A percentile compares a stretch with the other conserved stretches of the same genome.
Evolutionary conservation across 2,797 vertebrate species (phyloP).

Genomic region (Odontamblyopus lacepedii): DNA sequence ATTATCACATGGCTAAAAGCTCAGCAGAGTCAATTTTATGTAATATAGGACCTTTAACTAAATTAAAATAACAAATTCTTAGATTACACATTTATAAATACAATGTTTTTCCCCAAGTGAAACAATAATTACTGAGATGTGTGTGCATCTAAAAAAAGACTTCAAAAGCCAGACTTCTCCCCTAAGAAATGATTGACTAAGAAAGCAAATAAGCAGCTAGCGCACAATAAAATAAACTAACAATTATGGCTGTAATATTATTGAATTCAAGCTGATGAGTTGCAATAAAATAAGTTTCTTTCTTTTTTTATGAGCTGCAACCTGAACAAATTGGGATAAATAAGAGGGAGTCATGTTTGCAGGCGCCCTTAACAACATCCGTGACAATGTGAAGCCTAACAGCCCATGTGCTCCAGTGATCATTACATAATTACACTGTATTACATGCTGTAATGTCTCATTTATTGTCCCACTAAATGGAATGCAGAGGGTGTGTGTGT

Average conservation of each 20-base stretch:
- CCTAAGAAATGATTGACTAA: no score
- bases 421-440: conserved; percentile 32
- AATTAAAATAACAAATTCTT: no score
- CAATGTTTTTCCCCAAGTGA: no score
- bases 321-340: conserved; percentile 32
- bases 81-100: no score
- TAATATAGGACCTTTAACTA: no score
- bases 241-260: not conserved
- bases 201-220: not conserved
- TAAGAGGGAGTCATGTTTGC: conserved; percentile 41
- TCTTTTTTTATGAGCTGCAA: conserved; percentile 19
- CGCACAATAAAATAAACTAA: not conserved
- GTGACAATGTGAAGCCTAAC: conserved; percentile 41
- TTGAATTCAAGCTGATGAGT: not conserved
- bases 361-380: conserved; percentile 26
- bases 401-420: conserved; percentile 32
- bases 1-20: no score
- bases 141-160: no score
- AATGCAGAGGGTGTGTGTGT: conserved; percentile 22
- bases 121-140: no score
- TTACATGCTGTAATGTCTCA: conserved; percentile 22
- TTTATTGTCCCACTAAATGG: conserved; percentile 25
- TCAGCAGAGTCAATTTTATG: no score
- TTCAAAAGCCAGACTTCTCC: no score
- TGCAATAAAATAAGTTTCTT: not conserved